phyloP scores from a whole-genome alignment of 2,888 invertebrate species.

The Agrilus biguttatus region DNA sequence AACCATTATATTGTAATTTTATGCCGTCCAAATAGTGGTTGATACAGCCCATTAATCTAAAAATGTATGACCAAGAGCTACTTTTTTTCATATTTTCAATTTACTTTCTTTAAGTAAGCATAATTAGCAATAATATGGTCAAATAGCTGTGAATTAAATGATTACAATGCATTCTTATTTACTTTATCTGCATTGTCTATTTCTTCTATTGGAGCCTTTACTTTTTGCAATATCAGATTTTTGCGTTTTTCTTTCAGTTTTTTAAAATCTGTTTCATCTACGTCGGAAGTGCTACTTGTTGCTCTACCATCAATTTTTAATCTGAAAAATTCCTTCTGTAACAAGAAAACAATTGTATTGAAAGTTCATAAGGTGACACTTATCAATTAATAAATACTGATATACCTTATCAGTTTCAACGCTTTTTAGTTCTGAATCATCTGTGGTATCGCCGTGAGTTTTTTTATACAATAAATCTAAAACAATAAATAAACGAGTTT shows the following conservation, averaged over 20 bases:
- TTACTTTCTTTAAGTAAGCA: slow-evolving; percentile 4
- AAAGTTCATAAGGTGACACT: no score
- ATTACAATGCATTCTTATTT: background rate
- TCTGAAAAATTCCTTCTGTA: no score
- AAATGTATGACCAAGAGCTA: slow-evolving; percentile 2
- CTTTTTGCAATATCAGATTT: slow-evolving; percentile 12
- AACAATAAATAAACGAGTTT: no score
- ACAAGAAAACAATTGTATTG: no score
- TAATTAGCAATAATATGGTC: background rate
- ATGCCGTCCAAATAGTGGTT: background rate
- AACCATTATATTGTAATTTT: no score
- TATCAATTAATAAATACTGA: no score
- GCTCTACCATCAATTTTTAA: no score
- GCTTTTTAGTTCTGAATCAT: no score
- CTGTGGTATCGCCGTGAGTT: no score
- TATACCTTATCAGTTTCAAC: no score
- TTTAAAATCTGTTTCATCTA: slow-evolving; percentile 16
- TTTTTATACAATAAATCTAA: no score
- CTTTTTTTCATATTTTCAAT: background rate
- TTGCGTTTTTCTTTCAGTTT: slow-evolving; percentile 15
- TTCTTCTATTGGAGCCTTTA: slow-evolving; percentile 8
- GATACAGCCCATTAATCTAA: background rate
- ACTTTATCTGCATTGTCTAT: slow-evolving; percentile 14
- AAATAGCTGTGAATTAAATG: no score
- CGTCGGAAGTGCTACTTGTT: background rate